Conservation (phyloP, 2,113 vertebrate species). For the Cryptomyrus ogoouensis region DNA sequence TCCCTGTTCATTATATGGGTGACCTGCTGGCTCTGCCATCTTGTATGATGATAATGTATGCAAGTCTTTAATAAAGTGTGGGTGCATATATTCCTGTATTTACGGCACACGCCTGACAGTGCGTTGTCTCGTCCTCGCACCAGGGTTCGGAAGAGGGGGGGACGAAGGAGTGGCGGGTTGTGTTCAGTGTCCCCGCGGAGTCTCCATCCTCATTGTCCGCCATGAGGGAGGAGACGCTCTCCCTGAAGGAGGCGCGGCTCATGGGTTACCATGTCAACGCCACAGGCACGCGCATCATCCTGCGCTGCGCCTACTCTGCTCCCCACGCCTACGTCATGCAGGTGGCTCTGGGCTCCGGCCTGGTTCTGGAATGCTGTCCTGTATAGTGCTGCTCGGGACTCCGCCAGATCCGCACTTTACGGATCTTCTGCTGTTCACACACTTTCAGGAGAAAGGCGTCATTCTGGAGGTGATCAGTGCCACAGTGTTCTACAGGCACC, state of each 20-base stretch:
- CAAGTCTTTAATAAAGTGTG: background rate
- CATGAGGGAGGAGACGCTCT: constrained; percentile 27
- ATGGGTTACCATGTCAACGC: constrained; percentile 36
- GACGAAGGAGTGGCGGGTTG: constrained; percentile 29
- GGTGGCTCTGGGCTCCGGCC: constrained; percentile 10
- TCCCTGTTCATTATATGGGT: background rate
- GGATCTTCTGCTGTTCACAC: background rate
- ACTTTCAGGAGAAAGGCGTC: constrained; percentile 25
- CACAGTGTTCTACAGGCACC: constrained; percentile 39
- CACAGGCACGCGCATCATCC: constrained; percentile 21
- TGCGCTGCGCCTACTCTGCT: constrained; percentile 34
- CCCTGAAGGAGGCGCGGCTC: constrained; percentile 26
- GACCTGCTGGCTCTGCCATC: background rate
- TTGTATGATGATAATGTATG: background rate
- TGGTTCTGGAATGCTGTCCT: background rate
- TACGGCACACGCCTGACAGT: background rate
- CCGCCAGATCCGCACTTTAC: background rate
- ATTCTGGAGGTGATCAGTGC: constrained; percentile 35
- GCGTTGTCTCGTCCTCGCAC: background rate
- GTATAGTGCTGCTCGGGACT: background rate
- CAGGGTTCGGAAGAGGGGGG: constrained; percentile 8
- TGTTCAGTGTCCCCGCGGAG: constrained; percentile 28
- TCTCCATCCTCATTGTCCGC: background rate
- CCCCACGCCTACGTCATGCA: constrained; percentile 30
- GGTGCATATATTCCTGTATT: background rate